Evolutionary conservation across 2,113 vertebrate species (phyloP).

Genomic region (Hirundichthys speculiger): DNA sequence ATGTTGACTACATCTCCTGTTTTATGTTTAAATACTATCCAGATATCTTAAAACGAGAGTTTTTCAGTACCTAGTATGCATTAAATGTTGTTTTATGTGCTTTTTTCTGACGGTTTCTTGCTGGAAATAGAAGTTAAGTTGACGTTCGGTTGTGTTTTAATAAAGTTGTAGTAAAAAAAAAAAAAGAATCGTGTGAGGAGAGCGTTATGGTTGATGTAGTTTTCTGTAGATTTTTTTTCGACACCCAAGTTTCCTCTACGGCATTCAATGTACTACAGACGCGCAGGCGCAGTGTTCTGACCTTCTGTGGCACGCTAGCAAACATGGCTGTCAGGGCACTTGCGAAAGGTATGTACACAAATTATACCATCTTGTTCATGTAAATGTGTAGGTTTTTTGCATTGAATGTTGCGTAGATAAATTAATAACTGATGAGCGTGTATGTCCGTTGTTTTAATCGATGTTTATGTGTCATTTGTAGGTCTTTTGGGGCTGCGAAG

Average conservation of each 20-base stretch:
- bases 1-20: too few species aligned
- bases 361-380: background rate
- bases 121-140: background rate
- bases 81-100: too few species aligned
- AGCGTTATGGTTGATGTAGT: conserved; percentile 45
- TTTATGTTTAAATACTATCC: too few species aligned
- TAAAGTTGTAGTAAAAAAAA: conserved; percentile 46
- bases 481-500: conserved; percentile 60
- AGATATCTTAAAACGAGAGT: too few species aligned
- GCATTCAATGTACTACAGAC: conserved; percentile 27
- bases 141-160: conserved; percentile 22
- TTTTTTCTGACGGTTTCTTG: background rate
- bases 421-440: too few species aligned
- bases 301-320: conserved; percentile 58
- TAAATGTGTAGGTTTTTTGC: too few species aligned
- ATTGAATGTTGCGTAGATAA: too few species aligned
- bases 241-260: conserved; percentile 18
- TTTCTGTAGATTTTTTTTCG: background rate
- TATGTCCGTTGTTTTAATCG: background rate
- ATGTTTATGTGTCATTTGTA: conserved; percentile 18
- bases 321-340: conserved; percentile 76
- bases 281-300: conserved; percentile 58
- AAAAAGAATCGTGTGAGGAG: background rate
- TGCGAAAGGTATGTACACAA: conserved; percentile 64
- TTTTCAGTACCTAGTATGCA: too few species aligned